Evolutionary conservation across 2,113 vertebrate genomes (phyloP).

Genomic region (Falcunculus frontatus): DNA sequence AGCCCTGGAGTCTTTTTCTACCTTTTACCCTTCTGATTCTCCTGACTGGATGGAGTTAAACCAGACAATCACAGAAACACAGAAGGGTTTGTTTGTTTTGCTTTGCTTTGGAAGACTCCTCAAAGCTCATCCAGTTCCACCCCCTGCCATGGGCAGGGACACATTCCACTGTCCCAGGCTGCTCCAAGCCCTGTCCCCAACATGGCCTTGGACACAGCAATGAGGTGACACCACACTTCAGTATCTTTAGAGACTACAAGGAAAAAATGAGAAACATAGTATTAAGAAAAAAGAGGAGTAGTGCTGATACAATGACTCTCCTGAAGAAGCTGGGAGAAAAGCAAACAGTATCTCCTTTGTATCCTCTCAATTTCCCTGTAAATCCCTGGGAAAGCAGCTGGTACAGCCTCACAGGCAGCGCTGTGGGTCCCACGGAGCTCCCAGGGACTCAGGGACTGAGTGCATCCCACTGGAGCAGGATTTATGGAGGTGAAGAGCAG

Average conservation of each 20-base stretch:
- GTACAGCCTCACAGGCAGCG: fast-evolving
- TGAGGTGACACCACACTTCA: not conserved
- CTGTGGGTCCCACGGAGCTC: fast-evolving
- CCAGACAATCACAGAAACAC: not conserved
- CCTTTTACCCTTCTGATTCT: not conserved
- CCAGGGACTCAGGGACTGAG: not conserved
- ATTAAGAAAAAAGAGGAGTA: not conserved
- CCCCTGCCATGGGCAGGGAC: not conserved
- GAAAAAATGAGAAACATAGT: not conserved
- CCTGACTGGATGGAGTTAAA: not conserved
- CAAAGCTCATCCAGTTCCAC: not conserved
- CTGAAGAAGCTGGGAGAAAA: not conserved
- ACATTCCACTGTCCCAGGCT: not conserved
- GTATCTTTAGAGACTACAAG: not conserved
- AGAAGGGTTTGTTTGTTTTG: not conserved
- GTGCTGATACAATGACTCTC: not conserved
- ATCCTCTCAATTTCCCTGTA: not conserved
- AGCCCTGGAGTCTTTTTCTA: not conserved
- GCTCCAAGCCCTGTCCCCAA: not conserved
- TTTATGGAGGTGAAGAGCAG: not conserved
- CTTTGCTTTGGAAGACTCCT: not conserved
- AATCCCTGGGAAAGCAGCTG: not conserved
- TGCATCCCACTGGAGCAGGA: not conserved
- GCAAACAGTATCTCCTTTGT: not conserved
- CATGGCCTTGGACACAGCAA: not conserved